Base-by-base conservation (phyloP, 2,888 invertebrate species). In the Macrophya alboannulata region DNA sequence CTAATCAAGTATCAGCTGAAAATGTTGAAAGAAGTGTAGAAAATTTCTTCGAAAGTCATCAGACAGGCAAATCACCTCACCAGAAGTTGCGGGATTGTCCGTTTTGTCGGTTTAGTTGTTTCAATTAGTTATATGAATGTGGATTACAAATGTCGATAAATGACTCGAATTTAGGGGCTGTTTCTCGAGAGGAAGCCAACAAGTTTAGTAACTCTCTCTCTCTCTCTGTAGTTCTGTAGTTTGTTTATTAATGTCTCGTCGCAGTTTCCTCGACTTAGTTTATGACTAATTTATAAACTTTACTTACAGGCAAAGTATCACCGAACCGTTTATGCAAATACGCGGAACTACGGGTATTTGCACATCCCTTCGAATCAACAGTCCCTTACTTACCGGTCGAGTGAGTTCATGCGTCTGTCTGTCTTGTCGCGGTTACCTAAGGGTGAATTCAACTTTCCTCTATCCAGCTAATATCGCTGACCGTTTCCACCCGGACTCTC, bases 241-340 rank as follows among this genome's bases (percentile, higher is more conserved):
- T 65, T 59, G 12, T 65, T 12, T 25, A 31, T 65, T 21, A 31
- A 12, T 21, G 31, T 21, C 12, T 25, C n/a, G 21, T 9, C 37
- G 71, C 10, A 43, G 71, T 71, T 71, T 71, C 6, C 71, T 40
- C 17, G 40, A 40, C 43, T 65, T n/a, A 71, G 43, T 43, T 43
- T 43, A 71, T 43, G 43, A 43, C 43, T 43, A 71, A 40, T 40
- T 72, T 9, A 72, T 72, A 0, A 72, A 40, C 43, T 40, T 72
- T 17, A 3, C 17, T 6, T 43, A 43, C 5, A 43, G 43, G 40
- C 40, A 72, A 72, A 72, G 72, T 72, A 72, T 72, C 72, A 43
- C 43, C 17, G 21, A 72, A 72, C n/a, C 72, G 72, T 72, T 72
- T 43, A 72, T 37, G 72, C 72, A 45, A 72, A 72, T 72, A 72